phyloP scores from a whole-genome alignment of 2,113 vertebrate genomes.

The Hippocampus guttulatus region DNA sequence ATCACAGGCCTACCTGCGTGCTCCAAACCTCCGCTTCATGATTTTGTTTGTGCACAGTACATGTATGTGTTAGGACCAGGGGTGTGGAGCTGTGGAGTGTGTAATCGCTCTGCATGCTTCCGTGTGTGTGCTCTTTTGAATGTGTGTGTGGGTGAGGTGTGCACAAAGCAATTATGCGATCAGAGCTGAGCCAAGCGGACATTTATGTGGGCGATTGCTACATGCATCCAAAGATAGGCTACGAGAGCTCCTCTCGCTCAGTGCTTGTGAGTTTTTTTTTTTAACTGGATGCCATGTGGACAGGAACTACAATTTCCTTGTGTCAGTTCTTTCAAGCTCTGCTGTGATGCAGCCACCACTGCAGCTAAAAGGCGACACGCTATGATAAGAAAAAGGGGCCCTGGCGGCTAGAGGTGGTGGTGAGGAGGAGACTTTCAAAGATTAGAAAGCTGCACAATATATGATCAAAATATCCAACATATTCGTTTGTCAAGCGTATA shows the following conservation, averaged over 20 bases:
- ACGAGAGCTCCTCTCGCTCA: slow-evolving; percentile 36
- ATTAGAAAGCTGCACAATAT: not conserved
- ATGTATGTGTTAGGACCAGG: not conserved
- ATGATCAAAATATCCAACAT: slow-evolving; percentile 3
- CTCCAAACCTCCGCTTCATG: slow-evolving; percentile 16
- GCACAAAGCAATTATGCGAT: slow-evolving; percentile 62
- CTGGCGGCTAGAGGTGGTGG: not conserved
- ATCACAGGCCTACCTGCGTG: slow-evolving; percentile 8
- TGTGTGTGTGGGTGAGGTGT: slow-evolving; percentile 44
- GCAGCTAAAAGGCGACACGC: slow-evolving; percentile 26
- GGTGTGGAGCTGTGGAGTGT: not conserved
- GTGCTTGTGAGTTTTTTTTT: slow-evolving; percentile 1
- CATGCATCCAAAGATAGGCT: slow-evolving; percentile 50
- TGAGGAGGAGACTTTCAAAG: slow-evolving; percentile 2
- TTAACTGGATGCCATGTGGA: slow-evolving; percentile 54
- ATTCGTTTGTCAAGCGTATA: not conserved
- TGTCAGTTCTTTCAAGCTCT: slow-evolving; percentile 34
- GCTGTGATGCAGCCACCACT: slow-evolving; percentile 43
- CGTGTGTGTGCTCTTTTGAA: slow-evolving; percentile 27
- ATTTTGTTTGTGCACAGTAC: slow-evolving; percentile 8
- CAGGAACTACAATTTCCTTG: slow-evolving; percentile 45
- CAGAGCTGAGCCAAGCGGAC: slow-evolving; percentile 64
- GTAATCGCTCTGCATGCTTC: not conserved
- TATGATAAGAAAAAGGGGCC: slow-evolving; percentile 9
- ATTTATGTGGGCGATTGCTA: slow-evolving; percentile 57